Percentiles rank a stretch among this genome's conserved stretches.
These are phyloP conservation scores for Plecturocebus donacophilus DNA, from an alignment of 2,113 vertebrate genomes.

Conservation along the genomic window DNA sequence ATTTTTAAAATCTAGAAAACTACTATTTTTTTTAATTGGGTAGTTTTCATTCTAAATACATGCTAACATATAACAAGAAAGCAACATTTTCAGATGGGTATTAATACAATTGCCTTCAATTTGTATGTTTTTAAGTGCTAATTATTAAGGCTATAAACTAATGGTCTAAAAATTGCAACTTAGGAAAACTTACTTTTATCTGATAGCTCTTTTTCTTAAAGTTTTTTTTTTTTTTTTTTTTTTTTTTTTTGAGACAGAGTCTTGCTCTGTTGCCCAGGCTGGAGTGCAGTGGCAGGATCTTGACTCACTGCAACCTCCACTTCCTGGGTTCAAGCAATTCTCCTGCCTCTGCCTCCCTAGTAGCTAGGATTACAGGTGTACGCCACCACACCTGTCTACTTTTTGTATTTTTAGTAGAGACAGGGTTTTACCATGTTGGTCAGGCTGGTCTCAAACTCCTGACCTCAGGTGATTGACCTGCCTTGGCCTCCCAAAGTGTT, in stretches of 20 bases:
- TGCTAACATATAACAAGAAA: not conserved
- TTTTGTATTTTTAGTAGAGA: not conserved
- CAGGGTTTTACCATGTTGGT: not conserved
- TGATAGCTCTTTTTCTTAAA: not conserved
- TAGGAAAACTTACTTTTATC: not conserved
- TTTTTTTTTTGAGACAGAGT: not conserved
- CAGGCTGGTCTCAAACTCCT: not conserved
- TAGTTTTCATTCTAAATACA: slow-evolving; percentile 28
- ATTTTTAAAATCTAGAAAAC: not conserved
- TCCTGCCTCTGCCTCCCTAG: not conserved
- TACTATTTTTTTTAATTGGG: not conserved
- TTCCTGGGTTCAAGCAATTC: not conserved
- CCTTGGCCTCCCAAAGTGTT: not conserved
- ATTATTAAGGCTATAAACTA: not conserved
- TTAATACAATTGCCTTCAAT: not conserved
- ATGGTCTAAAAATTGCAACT: not conserved
- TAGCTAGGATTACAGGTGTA: not conserved
- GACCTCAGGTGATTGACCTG: too few species aligned
- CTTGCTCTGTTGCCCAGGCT: not conserved
- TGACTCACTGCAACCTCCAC: not conserved
- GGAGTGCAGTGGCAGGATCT: not conserved
- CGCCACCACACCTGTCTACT: not conserved
- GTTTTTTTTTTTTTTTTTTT: not conserved
- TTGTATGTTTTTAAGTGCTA: not conserved
- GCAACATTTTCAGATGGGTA: not conserved